Evolutionary conservation across 2,113 vertebrate species (phyloP).

Genomic region (Cygnus buccinator): DNA sequence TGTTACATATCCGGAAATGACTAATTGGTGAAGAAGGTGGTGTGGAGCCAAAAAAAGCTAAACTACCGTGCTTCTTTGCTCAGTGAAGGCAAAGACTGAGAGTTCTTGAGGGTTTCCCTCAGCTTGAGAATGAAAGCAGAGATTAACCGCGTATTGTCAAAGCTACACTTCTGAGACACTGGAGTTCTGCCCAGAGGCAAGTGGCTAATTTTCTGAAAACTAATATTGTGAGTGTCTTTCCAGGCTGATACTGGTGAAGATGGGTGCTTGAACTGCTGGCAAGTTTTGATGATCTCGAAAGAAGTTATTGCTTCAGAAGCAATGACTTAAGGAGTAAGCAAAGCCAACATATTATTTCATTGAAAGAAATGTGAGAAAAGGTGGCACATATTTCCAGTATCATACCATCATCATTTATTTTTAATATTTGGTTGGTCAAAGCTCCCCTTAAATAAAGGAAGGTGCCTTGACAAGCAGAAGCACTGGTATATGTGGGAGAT

Average conservation of each 20-base stretch:
- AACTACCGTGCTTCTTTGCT: not conserved
- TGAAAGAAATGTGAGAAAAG: not conserved
- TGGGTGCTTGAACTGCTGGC: conserved; percentile 76
- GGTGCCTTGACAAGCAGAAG: not conserved
- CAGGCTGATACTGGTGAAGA: conserved; percentile 77
- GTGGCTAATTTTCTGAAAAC: not conserved
- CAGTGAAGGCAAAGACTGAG: not conserved
- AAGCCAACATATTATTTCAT: not conserved
- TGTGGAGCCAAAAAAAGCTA: not conserved
- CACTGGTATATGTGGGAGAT: not conserved
- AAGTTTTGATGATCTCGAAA: conserved; percentile 79
- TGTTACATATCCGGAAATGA: not conserved
- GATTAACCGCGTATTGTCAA: not conserved
- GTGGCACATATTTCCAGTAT: not conserved
- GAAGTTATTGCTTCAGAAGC: conserved; percentile 71
- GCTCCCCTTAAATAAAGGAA: not conserved
- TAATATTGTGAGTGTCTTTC: not conserved
- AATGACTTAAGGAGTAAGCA: conserved; percentile 74
- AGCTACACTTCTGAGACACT: not conserved
- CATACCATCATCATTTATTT: not conserved
- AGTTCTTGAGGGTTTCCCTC: not conserved
- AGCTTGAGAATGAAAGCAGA: not conserved
- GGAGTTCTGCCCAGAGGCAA: not conserved
- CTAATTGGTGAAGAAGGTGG: not conserved
- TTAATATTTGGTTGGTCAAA: not conserved